Percentiles rank a stretch among this genome's conserved stretches.
Conservation (phyloP, 2,113 vertebrate species). For the Phylloscopus whistleri region DNA sequence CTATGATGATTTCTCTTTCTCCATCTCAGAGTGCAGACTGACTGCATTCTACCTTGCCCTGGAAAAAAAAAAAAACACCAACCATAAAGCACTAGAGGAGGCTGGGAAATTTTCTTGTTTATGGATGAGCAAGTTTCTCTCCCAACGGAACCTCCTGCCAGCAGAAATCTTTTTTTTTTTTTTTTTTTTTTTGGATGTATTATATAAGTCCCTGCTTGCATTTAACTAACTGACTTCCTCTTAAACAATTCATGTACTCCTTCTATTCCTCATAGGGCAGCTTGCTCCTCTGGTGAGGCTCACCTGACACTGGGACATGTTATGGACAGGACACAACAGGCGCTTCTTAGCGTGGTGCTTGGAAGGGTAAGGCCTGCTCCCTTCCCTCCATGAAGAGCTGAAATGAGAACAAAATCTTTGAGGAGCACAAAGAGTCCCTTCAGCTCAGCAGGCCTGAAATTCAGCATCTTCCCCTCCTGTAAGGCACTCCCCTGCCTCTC, state of each 20-base stretch:
- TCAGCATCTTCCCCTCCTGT: neutral
- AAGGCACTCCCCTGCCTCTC: neutral
- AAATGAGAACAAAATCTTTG: neutral
- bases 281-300: neutral
- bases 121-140: conserved; percentile 60
- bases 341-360: rapidly evolving
- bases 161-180: neutral
- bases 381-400: neutral
- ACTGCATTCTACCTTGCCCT: conserved; percentile 14
- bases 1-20: neutral
- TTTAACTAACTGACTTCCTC: conserved; percentile 39
- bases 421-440: neutral
- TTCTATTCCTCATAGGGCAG: neutral
- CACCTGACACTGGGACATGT: neutral
- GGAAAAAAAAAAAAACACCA: neutral
- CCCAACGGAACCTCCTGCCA: conserved; percentile 53
- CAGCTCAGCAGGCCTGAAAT: neutral
- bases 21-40: neutral
- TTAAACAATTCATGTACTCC: conserved; percentile 44
- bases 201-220: conserved; percentile 56
- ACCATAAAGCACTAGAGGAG: conserved; percentile 24
- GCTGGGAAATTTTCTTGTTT: conserved; percentile 49
- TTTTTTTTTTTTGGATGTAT: conserved; percentile 46
- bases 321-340: neutral
- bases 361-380: neutral